phyloP scores from a whole-genome alignment of 2,113 vertebrate species.

The Microtus montanus region DNA sequence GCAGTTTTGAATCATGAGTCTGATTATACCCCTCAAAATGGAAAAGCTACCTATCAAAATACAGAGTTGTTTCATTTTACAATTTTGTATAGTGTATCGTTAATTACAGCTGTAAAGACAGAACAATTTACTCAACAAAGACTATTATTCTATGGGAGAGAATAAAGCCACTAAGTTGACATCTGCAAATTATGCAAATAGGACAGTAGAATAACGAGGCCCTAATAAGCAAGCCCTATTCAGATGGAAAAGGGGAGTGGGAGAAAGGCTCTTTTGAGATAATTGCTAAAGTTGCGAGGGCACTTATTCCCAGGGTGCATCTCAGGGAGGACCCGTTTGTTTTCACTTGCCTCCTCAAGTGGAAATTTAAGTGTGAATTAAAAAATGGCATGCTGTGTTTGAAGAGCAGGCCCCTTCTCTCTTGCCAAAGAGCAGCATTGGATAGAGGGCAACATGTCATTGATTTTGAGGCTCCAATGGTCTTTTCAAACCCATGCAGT shows the following conservation, averaged over 20 bases:
- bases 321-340: slow-evolving; percentile 81
- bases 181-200: slow-evolving; percentile 82
- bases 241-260: slow-evolving; percentile 53
- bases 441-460: slow-evolving; percentile 83
- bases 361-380: slow-evolving; percentile 89
- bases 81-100: slow-evolving; percentile 49
- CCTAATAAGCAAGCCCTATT: slow-evolving; percentile 75
- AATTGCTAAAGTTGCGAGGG: slow-evolving; percentile 83
- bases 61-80: slow-evolving; percentile 58
- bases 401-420: slow-evolving; percentile 75
- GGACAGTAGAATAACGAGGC: slow-evolving; percentile 59
- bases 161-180: slow-evolving; percentile 68
- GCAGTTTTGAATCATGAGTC: slow-evolving; percentile 48
- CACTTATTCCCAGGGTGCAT: slow-evolving; percentile 80
- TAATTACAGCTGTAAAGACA: slow-evolving; percentile 71
- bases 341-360: slow-evolving; percentile 87
- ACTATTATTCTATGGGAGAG: slow-evolving; percentile 67
- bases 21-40: slow-evolving; percentile 44
- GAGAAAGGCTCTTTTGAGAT: slow-evolving; percentile 70
- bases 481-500: slow-evolving; percentile 75
- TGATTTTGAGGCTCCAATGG: slow-evolving; percentile 84
- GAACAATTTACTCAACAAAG: slow-evolving; percentile 72
- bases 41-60: slow-evolving; percentile 21
- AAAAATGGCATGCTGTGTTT: slow-evolving; percentile 87
- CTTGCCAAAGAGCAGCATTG: slow-evolving; percentile 72